These are phyloP conservation scores for Slavum lentiscoides DNA, from an alignment of 2,888 invertebrate species.

Conservation along the genomic window DNA sequence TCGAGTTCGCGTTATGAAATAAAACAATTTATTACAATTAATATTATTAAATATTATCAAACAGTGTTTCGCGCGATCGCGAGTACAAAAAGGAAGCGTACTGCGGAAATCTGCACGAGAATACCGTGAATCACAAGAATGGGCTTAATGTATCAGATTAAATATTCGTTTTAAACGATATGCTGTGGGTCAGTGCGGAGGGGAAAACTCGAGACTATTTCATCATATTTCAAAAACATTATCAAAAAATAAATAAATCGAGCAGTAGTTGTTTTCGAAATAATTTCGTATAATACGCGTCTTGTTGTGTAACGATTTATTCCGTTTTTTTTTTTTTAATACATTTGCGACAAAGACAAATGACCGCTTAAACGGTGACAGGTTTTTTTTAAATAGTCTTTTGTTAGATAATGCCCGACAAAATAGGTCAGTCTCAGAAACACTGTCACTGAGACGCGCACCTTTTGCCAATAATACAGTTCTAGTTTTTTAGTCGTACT, in stretches of 20 bases:
- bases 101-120: background rate
- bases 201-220: background rate
- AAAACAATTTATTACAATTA: background rate
- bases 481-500: too few relatives aligned
- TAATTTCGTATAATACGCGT: conserved; percentile 10
- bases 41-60: background rate
- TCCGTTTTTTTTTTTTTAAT: conserved; percentile 32
- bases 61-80: too few relatives aligned
- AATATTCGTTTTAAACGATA: background rate
- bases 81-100: background rate
- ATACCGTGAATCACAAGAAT: background rate
- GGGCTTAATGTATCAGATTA: background rate
- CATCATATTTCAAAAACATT: conserved; percentile 6
- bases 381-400: conserved; percentile 43
- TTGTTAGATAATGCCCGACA: conserved; percentile 37
- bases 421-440: conserved; percentile 39
- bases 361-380: conserved; percentile 40
- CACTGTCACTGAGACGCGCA: conserved; percentile 5
- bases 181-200: too few relatives aligned
- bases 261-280: background rate
- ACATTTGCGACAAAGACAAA: conserved; percentile 44
- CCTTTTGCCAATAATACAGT: too few relatives aligned
- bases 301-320: conserved; percentile 25
- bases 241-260: background rate
- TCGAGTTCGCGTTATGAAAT: too few relatives aligned